Evolutionary conservation across 2,797 vertebrate species (phyloP), one percentile per base, ranked within the genome.

Genomic region (Rhincodon typus): DNA sequence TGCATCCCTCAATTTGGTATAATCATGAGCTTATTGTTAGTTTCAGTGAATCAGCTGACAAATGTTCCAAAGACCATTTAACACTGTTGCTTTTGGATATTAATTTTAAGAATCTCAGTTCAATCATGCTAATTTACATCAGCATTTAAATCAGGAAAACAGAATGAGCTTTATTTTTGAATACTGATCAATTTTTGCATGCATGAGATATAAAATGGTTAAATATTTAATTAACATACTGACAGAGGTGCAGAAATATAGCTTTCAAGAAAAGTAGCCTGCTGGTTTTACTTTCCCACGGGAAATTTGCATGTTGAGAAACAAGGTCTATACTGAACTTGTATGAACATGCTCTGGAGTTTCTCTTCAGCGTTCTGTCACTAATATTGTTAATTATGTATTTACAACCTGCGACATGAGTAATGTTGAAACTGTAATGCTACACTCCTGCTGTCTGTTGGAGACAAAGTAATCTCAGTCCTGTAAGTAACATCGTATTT

Each of bases 301-400:
- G 94, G 94, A 95, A 95, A 95, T 74, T 77, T 74, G 69, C 94
- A 95, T 95, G 94, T 77, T 57, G 70, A 95, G 53, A 77, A 95
- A 95, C 30, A 30, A 95, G 30, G 94, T 70, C 25, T 53, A 27
- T 72, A 34, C 70, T 77, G 46, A 74, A 95, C 94, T 50, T 95
- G 94, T 46, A 50, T 3, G 70, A 72, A 95, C 94, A 77, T 53
- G 94, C 27, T 53, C 70, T 95, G 70, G 70, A 21, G 46, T 95
- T 95, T 95, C 70, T 77, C 94, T 95, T 57, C 50, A 53, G n/a
- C 70, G 30, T 74, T 95, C 94, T 95, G 94, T 95, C 94, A 95
- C 30, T 74, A 95, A 30, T 77, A 77, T 69, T 74, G 94, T 50
- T 95, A 94, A 94, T 94, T 72, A 72, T 95, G 70, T 77, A 95